Conservation (phyloP, 2,113 vertebrate species). For the Camelus dromedarius region DNA sequence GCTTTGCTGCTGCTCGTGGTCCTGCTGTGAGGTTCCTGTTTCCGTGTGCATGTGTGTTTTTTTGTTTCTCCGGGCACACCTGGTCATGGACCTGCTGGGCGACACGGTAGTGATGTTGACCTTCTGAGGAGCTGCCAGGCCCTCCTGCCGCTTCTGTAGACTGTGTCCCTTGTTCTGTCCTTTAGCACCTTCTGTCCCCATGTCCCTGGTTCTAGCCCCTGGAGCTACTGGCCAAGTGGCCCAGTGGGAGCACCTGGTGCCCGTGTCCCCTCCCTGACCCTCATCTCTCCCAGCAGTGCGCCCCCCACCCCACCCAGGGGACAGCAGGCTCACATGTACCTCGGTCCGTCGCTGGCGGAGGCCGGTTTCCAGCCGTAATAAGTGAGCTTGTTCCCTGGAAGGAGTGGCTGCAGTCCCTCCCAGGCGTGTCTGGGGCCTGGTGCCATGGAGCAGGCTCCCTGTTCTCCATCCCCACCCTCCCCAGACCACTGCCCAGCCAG, state of each 20-base stretch:
- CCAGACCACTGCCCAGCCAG: no score
- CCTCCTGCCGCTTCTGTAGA: not conserved
- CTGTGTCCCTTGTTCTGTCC: not conserved
- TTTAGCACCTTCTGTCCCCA: not conserved
- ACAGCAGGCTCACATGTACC: accelerated
- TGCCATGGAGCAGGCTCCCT: not conserved
- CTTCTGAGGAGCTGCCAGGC: not conserved
- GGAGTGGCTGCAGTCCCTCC: not conserved
- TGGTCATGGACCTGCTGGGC: not conserved
- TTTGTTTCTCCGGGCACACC: not conserved
- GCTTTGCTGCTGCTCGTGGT: not conserved
- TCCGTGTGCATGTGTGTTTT: not conserved
- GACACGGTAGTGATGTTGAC: no score
- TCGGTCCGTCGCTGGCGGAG: not conserved
- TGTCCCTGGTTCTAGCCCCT: not conserved
- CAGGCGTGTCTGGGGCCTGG: not conserved
- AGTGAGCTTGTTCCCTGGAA: no score
- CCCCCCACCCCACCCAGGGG: no score
- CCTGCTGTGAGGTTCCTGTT: not conserved
- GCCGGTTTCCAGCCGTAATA: not conserved
- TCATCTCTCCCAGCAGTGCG: not conserved
- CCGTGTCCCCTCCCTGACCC: not conserved
- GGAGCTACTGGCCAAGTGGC: not conserved
- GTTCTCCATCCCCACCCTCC: no score
- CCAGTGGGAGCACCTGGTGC: not conserved